These are phyloP conservation scores for Crossocerus cetratus DNA, from an alignment of 2,888 invertebrate genomes.

Conservation along the genomic window DNA sequence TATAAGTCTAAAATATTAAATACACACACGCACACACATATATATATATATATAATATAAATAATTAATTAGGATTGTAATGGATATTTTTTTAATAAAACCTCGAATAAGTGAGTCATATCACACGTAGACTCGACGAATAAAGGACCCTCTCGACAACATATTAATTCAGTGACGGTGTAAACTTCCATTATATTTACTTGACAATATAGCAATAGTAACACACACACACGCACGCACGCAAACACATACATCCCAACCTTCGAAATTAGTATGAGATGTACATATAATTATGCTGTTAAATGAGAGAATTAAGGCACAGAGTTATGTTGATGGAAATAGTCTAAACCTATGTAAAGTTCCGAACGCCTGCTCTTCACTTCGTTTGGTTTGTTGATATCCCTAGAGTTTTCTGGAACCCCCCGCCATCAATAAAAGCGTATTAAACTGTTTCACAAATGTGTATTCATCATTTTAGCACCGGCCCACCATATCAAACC, in stretches of 20 bases:
- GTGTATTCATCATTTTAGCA: slow-evolving; percentile 13
- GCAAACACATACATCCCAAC: too few relatives aligned
- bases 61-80: slow-evolving; percentile 58
- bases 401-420: slow-evolving; percentile 49
- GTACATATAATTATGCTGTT: slow-evolving; percentile 50
- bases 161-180: slow-evolving; percentile 46
- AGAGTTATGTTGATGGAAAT: not conserved
- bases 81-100: slow-evolving; percentile 65
- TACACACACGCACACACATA: too few relatives aligned
- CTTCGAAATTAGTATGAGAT: slow-evolving; percentile 55
- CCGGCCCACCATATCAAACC: too few relatives aligned
- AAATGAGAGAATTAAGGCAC: slow-evolving; percentile 40
- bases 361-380: too few relatives aligned
- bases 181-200: slow-evolving; percentile 47
- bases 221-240: too few relatives aligned
- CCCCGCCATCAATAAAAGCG: slow-evolving; percentile 61
- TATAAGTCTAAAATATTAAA: slow-evolving; percentile 62
- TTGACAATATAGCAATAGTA: slow-evolving; percentile 48
- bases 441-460: slow-evolving; percentile 56
- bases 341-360: too few relatives aligned
- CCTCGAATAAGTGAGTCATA: slow-evolving; percentile 60
- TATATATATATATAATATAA: slow-evolving; percentile 57
- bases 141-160: slow-evolving; percentile 50
- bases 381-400: not conserved
- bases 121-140: slow-evolving; percentile 57